Base-by-base conservation (phyloP, 2,888 invertebrate genomes). In the Oscheius sp. region DNA sequence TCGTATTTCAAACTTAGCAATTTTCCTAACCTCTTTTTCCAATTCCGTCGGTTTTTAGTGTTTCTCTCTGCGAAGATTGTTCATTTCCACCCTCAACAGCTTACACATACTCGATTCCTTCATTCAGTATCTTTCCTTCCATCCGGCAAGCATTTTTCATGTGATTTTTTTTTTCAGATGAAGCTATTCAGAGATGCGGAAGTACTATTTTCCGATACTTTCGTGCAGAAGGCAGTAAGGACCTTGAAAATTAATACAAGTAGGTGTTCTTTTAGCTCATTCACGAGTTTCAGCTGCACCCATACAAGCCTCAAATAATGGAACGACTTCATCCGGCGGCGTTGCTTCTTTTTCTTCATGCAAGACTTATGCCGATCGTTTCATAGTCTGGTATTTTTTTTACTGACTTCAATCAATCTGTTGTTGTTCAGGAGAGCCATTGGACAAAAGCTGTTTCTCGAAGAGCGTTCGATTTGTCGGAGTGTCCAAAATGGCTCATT, bases 321-420 rank as follows among this genome's bases (percentile, higher is more conserved):
- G 83, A 21, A 79, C 83, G 4, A 75, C 73, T 4, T 76, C 77
- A n/a, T 85, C 85, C 2, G 81, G 79, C 33, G 87, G 86, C 10
- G 79, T 83, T 11, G 85, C 80, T 60, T 78, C 79, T 0, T 86
- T 82, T 59, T 76, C 85, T 4, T 75, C 77, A 13, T 76, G 60
- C 21, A 60, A 73, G 13, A 58, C 66, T 21, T 84, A 82, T 62
- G 76, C 77, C 10, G 86, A 85, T 50, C 77, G 87, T 35, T 81
- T 87, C 65, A 78, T 87, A 58, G 48, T 86, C 4, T 87, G 87
- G 86, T 86, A 53, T 58, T 68, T 47, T 47, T 32, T 47, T 59
- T 9, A 11, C 0, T n/a, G 1, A 1, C n/a, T 5, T 50, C 21
- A 29, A 21, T 62, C 7, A 71, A 71, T n/a, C 11, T 32, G 63